phyloP scores from a whole-genome alignment of 2,113 vertebrate genomes.

The zebrafish (Danio rerio) region GRCz12tu NC_133176.1:22975001-22975500 shows the following conservation, averaged over 20 bases:
- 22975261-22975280: neutral
- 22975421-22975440: no score
- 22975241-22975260: neutral
- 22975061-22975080: neutral
- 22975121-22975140: neutral
- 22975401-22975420: no score
- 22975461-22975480: no score
- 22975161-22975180: neutral
- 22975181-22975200: slow-evolving; percentile 6
- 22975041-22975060: neutral
- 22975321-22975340: no score
- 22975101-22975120: neutral
- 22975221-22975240: neutral
- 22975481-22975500: no score
- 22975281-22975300: neutral
- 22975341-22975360: no score
- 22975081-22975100: neutral
- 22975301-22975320: neutral
- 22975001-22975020: neutral
- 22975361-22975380: no score
- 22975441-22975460: no score
- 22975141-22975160: neutral
- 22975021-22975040: neutral
- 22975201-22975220: neutral
- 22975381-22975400: no score